Conservation (phyloP, 2,797 vertebrate genomes). For the Mergus octosetaceus region DNA sequence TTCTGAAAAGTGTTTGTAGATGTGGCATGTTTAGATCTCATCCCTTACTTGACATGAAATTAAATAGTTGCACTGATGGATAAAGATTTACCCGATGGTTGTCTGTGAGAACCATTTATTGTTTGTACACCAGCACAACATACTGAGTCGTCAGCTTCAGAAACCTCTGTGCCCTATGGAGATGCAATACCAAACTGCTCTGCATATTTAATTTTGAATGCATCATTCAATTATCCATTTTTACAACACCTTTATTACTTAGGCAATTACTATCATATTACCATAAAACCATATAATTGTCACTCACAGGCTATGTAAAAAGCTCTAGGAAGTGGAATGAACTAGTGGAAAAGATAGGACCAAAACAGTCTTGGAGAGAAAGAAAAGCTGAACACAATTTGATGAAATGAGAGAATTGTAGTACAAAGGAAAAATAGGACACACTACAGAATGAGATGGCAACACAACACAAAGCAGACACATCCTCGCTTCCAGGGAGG, state of each 20-base stretch:
- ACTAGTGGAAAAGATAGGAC: background rate
- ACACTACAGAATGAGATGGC: background rate
- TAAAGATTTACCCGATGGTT: background rate
- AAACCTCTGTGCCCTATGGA: background rate
- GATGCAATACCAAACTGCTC: background rate
- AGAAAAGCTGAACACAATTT: background rate
- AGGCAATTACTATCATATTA: slow-evolving; percentile 1
- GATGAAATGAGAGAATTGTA: background rate
- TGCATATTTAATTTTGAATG: accelerated
- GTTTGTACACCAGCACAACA: background rate
- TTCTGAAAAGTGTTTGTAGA: background rate
- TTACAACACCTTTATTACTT: background rate
- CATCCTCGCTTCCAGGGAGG: background rate
- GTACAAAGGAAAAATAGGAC: background rate
- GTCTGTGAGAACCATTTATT: background rate
- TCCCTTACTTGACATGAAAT: background rate
- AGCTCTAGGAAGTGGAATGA: background rate
- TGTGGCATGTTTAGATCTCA: background rate
- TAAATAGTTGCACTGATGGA: background rate
- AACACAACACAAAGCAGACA: background rate
- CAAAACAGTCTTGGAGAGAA: accelerated
- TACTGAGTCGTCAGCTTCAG: background rate
- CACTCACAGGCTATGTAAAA: background rate
- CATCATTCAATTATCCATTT: background rate
- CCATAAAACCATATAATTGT: background rate